Conservation (phyloP, 2,888 invertebrate genomes). For the Himalopsyche tibetana region DNA sequence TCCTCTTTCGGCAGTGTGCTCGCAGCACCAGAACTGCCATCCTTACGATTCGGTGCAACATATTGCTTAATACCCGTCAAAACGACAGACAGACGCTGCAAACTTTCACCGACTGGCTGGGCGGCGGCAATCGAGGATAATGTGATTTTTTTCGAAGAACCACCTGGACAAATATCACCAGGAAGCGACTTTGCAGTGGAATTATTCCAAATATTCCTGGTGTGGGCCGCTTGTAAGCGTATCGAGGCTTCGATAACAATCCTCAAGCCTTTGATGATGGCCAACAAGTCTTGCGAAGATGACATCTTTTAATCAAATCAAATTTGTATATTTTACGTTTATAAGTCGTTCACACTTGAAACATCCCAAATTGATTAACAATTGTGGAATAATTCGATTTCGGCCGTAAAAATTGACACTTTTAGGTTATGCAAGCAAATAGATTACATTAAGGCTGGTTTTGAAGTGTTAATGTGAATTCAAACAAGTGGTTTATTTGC, state of each 20-base stretch:
- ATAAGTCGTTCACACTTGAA: too few species aligned
- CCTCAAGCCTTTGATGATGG: not conserved
- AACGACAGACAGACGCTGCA: slow-evolving; percentile 83
- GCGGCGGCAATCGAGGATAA: slow-evolving; percentile 70
- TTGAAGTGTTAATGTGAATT: too few species aligned
- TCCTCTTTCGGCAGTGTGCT: slow-evolving; percentile 50
- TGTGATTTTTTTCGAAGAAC: slow-evolving; percentile 63
- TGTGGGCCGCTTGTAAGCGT: slow-evolving; percentile 78
- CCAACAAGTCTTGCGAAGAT: not conserved
- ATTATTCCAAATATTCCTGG: slow-evolving; percentile 81
- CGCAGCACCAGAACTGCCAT: not conserved
- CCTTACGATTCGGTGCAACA: slow-evolving; percentile 67
- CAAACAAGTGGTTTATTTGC: too few species aligned
- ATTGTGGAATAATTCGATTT: too few species aligned
- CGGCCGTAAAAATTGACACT: too few species aligned
- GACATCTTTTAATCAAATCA: too few species aligned
- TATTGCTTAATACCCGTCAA: slow-evolving; percentile 83
- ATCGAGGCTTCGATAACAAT: not conserved
- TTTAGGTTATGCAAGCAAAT: too few species aligned
- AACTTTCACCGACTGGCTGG: slow-evolving; percentile 76
- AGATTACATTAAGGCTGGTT: too few species aligned
- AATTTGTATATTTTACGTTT: too few species aligned
- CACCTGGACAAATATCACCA: slow-evolving; percentile 64
- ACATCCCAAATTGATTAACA: too few species aligned
- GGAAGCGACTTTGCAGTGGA: slow-evolving; percentile 80